Percentiles rank a stretch among this genome's conserved stretches.
These are phyloP conservation scores for Physeter macrocephalus DNA, from an alignment of 2,113 vertebrate genomes.

Conservation along the genomic window DNA sequence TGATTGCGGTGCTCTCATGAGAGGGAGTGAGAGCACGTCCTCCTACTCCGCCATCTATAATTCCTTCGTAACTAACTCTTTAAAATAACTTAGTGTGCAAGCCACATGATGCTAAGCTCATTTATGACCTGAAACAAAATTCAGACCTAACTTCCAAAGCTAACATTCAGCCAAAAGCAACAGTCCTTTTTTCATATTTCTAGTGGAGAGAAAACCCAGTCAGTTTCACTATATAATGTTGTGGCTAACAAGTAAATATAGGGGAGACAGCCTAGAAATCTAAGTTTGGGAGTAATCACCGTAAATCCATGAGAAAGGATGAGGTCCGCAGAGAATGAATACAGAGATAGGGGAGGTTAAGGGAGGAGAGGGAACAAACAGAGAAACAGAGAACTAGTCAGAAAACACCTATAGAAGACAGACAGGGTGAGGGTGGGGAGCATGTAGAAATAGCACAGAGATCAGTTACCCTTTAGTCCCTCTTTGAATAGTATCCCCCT, in stretches of 20 bases:
- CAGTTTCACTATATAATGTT: neutral
- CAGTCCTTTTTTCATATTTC: neutral
- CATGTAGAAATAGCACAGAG: neutral
- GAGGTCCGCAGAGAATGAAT: neutral
- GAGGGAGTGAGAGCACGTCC: too few relatives aligned
- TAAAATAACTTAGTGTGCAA: neutral
- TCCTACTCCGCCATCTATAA: too few relatives aligned
- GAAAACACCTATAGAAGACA: neutral
- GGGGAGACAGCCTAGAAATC: neutral
- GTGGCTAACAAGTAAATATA: neutral
- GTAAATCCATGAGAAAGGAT: neutral
- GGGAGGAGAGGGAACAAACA: neutral
- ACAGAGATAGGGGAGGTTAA: too few relatives aligned
- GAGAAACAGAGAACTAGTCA: neutral
- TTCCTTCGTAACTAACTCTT: neutral
- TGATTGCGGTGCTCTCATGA: fast-evolving
- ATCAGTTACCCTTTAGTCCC: neutral
- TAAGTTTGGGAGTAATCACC: neutral
- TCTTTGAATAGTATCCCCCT: neutral
- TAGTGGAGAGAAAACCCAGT: neutral
- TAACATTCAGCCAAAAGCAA: neutral
- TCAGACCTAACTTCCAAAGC: conserved; percentile 26
- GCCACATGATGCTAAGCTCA: neutral
- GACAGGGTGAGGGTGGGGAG: too few relatives aligned
- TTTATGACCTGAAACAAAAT: conserved; percentile 15